Evolutionary conservation across 2,888 invertebrate species (phyloP).

Genomic region (Pedicia rivosa): DNA sequence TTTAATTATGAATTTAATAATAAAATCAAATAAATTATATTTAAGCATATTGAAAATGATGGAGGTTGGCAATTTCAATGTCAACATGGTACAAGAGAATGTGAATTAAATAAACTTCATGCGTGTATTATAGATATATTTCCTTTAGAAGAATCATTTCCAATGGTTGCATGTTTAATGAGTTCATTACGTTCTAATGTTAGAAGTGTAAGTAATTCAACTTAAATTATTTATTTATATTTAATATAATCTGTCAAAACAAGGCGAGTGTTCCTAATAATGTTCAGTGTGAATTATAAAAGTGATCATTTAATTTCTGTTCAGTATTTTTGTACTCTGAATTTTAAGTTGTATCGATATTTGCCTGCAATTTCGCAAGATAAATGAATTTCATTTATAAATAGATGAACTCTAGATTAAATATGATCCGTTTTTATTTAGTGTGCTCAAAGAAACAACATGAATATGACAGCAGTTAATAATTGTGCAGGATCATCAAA

Average conservation of each 20-base stretch:
- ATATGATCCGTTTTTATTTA: constrained; percentile 8
- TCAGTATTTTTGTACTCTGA: no score
- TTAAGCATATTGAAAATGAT: constrained; percentile 1
- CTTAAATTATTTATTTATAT: no score
- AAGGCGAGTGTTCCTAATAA: no score
- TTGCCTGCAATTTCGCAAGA: no score
- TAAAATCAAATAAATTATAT: neutral
- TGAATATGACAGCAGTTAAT: constrained; percentile 18
- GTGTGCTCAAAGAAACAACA: constrained; percentile 17
- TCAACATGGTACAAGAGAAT: constrained; percentile 24
- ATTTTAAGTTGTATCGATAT: no score
- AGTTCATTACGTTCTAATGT: constrained; percentile 3
- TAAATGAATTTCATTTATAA: no score
- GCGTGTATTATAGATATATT: constrained; percentile 24
- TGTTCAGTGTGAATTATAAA: no score
- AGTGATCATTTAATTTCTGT: no score
- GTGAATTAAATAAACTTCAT: constrained; percentile 26
- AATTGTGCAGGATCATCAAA: constrained; percentile 18
- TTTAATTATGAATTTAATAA: no score
- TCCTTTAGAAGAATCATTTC: constrained; percentile 15
- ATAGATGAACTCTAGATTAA: neutral
- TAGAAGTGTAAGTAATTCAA: no score
- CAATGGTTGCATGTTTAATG: constrained; percentile 24
- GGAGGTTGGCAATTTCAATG: constrained; percentile 15
- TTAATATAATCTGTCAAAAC: no score